Evolutionary conservation across 1,140 invertebrate species (phyloP).

Genomic region (Harpegnathos saltator): DNA sequence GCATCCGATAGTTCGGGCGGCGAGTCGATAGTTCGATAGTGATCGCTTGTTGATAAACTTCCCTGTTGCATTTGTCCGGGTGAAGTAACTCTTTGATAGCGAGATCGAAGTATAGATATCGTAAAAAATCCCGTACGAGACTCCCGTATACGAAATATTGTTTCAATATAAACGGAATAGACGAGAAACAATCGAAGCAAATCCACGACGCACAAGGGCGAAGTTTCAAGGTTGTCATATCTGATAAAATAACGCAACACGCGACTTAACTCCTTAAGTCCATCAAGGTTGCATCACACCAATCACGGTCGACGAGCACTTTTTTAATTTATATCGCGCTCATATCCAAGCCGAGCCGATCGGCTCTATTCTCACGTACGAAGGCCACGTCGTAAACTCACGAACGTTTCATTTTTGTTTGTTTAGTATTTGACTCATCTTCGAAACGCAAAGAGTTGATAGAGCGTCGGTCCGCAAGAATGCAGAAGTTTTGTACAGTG

Average conservation of each 20-base stretch:
- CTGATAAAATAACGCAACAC: constrained; percentile 51
- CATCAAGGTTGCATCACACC: constrained; percentile 44
- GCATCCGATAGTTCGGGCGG: constrained; percentile 53
- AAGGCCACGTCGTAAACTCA: constrained; percentile 11
- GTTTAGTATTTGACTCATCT: neutral
- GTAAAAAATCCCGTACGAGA: neutral
- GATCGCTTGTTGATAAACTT: constrained; percentile 71
- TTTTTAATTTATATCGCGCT: constrained; percentile 34
- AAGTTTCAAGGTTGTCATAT: constrained; percentile 38
- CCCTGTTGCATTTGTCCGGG: neutral
- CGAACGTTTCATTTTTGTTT: constrained; percentile 25
- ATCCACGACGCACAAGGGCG: constrained; percentile 13
- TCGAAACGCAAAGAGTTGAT: constrained; percentile 21
- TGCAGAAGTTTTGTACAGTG: neutral
- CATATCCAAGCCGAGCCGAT: constrained; percentile 21
- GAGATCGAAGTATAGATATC: constrained; percentile 17
- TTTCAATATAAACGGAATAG: constrained; percentile 14
- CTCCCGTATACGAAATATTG: constrained; percentile 2
- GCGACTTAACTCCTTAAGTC: constrained; percentile 49
- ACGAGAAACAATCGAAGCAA: neutral
- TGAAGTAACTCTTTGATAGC: constrained; percentile 7
- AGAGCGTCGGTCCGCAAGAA: neutral
- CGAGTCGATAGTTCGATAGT: constrained; percentile 62
- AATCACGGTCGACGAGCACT: constrained; percentile 6
- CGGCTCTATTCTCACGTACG: constrained; percentile 27